These are phyloP conservation scores for Recurvirostra avosetta DNA, from an alignment of 2,113 vertebrate genomes.

Conservation along the genomic window DNA sequence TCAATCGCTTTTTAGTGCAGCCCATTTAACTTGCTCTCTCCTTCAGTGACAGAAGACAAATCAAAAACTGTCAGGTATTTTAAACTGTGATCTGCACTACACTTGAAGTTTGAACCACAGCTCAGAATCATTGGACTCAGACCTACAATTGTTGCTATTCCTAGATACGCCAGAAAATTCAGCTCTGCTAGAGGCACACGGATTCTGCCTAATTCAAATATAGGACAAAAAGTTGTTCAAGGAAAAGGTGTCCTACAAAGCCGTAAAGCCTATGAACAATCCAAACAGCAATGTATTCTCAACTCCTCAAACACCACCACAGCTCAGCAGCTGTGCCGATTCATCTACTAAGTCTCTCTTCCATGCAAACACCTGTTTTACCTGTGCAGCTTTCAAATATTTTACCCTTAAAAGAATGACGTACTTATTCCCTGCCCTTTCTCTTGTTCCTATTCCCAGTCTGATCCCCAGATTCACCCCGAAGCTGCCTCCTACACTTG, in stretches of 20 bases:
- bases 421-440: background rate
- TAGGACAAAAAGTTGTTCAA: background rate
- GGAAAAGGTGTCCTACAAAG: background rate
- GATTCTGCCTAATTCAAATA: background rate
- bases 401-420: background rate
- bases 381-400: background rate
- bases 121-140: conserved; percentile 1
- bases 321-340: background rate
- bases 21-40: conserved; percentile 43
- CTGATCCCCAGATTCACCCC: background rate
- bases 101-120: conserved; percentile 19
- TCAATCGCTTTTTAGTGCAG: conserved; percentile 9
- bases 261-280: background rate
- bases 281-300: background rate
- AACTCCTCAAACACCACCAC: background rate
- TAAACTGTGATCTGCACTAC: conserved; percentile 11
- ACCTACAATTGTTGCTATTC: conserved; percentile 24
- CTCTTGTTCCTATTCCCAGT: background rate
- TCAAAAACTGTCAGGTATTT: conserved; percentile 27
- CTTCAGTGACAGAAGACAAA: conserved; percentile 27
- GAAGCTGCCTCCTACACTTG: background rate
- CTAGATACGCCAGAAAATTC: background rate
- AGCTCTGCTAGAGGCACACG: background rate
- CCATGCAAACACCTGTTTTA: background rate
- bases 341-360: background rate